These are phyloP conservation scores for Dicentrarchus labrax DNA, from an alignment of 2,113 vertebrate genomes.

Conservation along the genomic window DNA sequence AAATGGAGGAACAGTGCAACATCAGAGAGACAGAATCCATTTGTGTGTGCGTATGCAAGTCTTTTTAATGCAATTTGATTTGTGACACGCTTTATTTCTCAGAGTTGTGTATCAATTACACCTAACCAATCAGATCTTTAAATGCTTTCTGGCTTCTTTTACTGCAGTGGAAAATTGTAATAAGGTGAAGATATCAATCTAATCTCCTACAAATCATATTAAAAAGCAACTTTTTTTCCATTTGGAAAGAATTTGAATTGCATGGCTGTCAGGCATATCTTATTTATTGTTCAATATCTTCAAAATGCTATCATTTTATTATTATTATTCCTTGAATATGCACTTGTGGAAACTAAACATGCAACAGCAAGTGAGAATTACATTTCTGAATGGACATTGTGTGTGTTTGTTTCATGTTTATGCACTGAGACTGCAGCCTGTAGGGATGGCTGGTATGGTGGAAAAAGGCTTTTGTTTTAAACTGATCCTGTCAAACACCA, in stretches of 20 bases:
- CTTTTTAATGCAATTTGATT: not conserved
- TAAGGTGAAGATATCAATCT: not conserved
- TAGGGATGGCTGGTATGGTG: not conserved
- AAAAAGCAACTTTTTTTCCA: not conserved
- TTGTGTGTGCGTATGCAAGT: constrained; percentile 1
- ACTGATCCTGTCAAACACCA: constrained; percentile 2
- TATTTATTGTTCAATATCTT: not conserved
- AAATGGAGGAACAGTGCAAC: not conserved
- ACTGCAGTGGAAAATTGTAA: not conserved
- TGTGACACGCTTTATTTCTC: not conserved
- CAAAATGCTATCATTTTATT: not conserved
- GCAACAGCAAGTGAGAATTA: not conserved
- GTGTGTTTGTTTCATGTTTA: not conserved
- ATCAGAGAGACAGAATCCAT: constrained; percentile 4
- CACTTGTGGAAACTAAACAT: not conserved
- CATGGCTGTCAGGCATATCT: not conserved
- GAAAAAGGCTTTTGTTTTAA: not conserved
- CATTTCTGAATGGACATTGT: not conserved
- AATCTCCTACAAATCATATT: not conserved
- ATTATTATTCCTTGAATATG: not conserved
- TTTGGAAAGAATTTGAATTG: not conserved
- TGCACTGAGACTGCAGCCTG: not conserved
- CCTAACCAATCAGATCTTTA: not conserved
- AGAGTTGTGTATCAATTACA: not conserved
- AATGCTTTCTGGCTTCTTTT: not conserved